Conservation (phyloP, 1,140 invertebrate genomes). For the Adoxophyes honmai region DNA sequence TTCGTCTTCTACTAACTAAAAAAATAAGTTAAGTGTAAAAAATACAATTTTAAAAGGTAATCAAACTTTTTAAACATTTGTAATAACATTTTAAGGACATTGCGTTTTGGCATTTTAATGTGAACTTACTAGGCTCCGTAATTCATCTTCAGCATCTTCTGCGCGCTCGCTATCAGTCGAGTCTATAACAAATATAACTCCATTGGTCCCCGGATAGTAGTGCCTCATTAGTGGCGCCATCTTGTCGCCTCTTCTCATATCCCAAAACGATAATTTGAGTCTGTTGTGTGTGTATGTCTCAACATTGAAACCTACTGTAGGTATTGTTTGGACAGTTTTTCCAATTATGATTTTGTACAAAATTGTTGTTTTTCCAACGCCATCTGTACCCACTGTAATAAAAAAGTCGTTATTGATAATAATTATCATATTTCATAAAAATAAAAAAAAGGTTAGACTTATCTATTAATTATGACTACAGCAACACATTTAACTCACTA, state of each 20-base stretch:
- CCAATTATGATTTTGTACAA: background rate
- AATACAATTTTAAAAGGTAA: too few species aligned
- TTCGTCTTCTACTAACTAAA: background rate
- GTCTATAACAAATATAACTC: background rate
- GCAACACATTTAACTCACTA: too few species aligned
- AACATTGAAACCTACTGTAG: slow-evolving; percentile 8
- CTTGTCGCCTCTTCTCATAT: background rate
- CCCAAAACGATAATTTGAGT: background rate
- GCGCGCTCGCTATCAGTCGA: background rate
- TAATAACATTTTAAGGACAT: too few species aligned
- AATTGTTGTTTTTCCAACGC: slow-evolving; percentile 11
- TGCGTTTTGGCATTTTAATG: too few species aligned
- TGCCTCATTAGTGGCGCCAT: background rate
- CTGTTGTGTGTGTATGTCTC: background rate
- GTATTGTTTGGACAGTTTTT: background rate
- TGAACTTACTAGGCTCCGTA: background rate
- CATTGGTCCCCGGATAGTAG: background rate
- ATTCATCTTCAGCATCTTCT: background rate
- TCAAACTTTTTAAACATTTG: too few species aligned
- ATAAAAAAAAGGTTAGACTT: too few species aligned
- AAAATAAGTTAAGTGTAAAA: background rate
- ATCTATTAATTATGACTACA: too few species aligned
- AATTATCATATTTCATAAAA: too few species aligned
- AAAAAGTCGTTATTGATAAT: too few species aligned
- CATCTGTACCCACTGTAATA: slow-evolving; percentile 2